Conservation (phyloP, 2,113 vertebrate species). For the Todiramphus chloris region DNA sequence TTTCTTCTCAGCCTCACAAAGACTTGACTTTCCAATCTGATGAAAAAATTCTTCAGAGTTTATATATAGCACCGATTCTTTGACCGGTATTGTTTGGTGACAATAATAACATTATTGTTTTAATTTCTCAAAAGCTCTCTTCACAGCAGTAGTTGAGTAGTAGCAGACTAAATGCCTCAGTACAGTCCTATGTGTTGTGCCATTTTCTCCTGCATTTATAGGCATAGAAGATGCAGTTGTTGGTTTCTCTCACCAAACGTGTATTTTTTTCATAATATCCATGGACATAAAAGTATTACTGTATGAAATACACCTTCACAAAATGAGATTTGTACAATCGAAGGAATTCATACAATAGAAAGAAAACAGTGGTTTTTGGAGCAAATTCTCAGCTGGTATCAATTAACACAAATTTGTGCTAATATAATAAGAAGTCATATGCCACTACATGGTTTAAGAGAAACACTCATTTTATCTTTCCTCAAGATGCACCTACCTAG, state of each 20-base stretch:
- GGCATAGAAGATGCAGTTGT: neutral
- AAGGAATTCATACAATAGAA: neutral
- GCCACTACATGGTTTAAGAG: neutral
- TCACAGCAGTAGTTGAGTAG: constrained; percentile 58
- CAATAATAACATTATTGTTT: constrained; percentile 77
- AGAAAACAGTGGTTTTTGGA: neutral
- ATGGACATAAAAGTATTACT: neutral
- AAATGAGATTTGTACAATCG: neutral
- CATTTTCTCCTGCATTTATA: constrained; percentile 1
- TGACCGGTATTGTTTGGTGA: constrained; percentile 68
- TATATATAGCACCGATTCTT: constrained; percentile 72
- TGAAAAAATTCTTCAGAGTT: constrained; percentile 75
- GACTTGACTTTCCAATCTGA: constrained; percentile 56
- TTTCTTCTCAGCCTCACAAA: constrained; percentile 70
- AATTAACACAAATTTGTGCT: neutral
- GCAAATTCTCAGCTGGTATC: neutral
- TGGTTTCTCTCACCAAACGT: neutral
- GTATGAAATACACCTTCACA: neutral
- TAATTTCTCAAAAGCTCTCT: constrained; percentile 70
- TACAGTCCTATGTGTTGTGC: neutral
- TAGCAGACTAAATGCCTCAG: constrained; percentile 1
- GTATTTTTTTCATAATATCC: neutral
- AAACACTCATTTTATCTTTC: neutral
- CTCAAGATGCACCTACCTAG: neutral
- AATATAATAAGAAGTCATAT: neutral